Evolutionary conservation across 2,888 invertebrate genomes (phyloP).

Genomic region (Platycheirus albimanus): DNA sequence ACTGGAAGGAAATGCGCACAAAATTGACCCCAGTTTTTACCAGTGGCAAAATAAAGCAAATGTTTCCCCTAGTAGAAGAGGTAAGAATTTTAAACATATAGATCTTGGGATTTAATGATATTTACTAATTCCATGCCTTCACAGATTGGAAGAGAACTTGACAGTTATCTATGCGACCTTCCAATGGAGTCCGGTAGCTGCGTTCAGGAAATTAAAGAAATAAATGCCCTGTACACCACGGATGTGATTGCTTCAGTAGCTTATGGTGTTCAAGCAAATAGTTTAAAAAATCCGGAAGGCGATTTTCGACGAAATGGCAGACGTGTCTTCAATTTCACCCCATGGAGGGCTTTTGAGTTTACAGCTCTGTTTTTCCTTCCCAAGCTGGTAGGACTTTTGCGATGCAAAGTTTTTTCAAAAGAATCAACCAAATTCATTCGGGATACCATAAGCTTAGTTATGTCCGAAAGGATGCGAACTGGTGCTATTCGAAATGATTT

Average conservation of each 20-base stretch:
- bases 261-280: constrained; percentile 80
- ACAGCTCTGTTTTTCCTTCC: constrained; percentile 79
- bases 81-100: constrained; percentile 64
- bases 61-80: constrained; percentile 80
- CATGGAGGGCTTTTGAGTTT: constrained; percentile 78
- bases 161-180: constrained; percentile 73
- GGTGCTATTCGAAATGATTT: constrained; percentile 83
- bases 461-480: constrained; percentile 81
- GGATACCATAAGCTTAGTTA: constrained; percentile 80
- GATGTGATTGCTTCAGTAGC: constrained; percentile 81
- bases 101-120: too few relatives aligned
- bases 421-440: constrained; percentile 81
- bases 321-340: constrained; percentile 76
- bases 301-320: constrained; percentile 79
- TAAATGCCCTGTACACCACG: constrained; percentile 79
- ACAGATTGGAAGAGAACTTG: constrained; percentile 78
- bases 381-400: constrained; percentile 77
- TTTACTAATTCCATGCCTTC: background rate
- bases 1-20: constrained; percentile 82
- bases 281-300: constrained; percentile 78
- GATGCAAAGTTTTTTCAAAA: constrained; percentile 78
- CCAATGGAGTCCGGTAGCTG: constrained; percentile 51
- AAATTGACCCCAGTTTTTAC: constrained; percentile 83
- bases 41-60: constrained; percentile 81
- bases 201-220: constrained; percentile 78